These are phyloP conservation scores for Leptinotarsa tumamoca DNA, from an alignment of 2,888 invertebrate species.

Conservation along the genomic window DNA sequence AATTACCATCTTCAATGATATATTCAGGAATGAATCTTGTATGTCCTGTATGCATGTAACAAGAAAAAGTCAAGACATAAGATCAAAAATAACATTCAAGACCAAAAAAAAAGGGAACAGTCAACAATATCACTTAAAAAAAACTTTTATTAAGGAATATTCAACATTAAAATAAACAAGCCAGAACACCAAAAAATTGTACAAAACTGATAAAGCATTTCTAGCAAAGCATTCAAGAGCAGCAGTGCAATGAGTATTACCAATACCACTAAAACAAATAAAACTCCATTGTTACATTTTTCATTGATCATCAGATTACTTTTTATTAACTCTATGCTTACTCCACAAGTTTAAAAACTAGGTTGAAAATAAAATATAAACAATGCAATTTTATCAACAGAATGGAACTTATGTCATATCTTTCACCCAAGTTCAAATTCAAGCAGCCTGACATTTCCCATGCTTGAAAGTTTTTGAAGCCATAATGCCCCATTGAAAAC, in stretches of 20 bases:
- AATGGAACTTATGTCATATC: no score
- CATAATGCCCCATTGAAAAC: constrained; percentile 10
- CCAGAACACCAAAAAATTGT: background rate
- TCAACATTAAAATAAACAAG: no score
- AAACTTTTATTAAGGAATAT: no score
- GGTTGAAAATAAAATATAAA: no score
- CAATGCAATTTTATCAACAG: background rate
- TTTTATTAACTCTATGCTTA: no score
- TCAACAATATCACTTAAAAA: background rate
- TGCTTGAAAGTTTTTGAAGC: background rate
- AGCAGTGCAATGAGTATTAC: background rate
- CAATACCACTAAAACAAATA: background rate
- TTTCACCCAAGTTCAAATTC: background rate
- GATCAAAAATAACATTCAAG: background rate
- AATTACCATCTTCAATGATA: constrained; percentile 63
- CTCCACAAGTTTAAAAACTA: no score
- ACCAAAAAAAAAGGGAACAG: background rate
- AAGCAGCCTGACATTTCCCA: background rate
- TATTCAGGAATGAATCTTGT: constrained; percentile 64
- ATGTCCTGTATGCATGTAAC: constrained; percentile 63
- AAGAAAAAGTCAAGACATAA: constrained; percentile 1
- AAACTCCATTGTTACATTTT: no score
- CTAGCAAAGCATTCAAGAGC: constrained; percentile 12
- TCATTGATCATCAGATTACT: no score
- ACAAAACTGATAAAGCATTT: background rate